Conservation (phyloP, 2,797 vertebrate species). For the Craterocephalus amniculus region DNA sequence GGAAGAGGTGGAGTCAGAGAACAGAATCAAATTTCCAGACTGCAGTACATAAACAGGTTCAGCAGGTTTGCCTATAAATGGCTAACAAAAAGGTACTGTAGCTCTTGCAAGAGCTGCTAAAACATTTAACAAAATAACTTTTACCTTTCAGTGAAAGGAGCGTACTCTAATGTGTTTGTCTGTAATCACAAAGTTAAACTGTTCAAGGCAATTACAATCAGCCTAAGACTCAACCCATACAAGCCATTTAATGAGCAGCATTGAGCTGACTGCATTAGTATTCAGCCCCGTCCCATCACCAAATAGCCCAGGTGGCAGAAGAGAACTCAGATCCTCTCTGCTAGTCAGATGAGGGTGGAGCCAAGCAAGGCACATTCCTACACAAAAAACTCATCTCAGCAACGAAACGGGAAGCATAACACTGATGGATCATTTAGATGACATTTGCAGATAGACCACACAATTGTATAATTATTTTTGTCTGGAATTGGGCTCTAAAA, state of each 20-base stretch:
- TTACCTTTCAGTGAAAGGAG: conserved; percentile 31
- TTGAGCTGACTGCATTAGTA: conserved; percentile 69
- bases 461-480: not conserved
- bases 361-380: conserved; percentile 66
- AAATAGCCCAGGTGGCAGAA: conserved; percentile 72
- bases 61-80: conserved; percentile 68
- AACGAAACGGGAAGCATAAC: conserved; percentile 70
- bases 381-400: conserved; percentile 55
- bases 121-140: conserved; percentile 19
- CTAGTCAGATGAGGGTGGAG: conserved; percentile 64
- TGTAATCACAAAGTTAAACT: conserved; percentile 52
- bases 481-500: conserved; percentile 4
- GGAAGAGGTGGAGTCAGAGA: conserved; percentile 41
- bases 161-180: conserved; percentile 18
- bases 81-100: conserved; percentile 43
- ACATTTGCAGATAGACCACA: not conserved
- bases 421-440: conserved; percentile 29
- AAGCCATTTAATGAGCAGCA: conserved; percentile 61
- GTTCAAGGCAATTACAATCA: conserved; percentile 48
- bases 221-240: conserved; percentile 28
- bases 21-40: conserved; percentile 56
- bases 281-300: conserved; percentile 52
- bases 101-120: conserved; percentile 22
- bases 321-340: conserved; percentile 52
- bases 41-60: conserved; percentile 65